Base-by-base conservation (phyloP, 2,888 invertebrate genomes). In the Melanotus villosus region DNA sequence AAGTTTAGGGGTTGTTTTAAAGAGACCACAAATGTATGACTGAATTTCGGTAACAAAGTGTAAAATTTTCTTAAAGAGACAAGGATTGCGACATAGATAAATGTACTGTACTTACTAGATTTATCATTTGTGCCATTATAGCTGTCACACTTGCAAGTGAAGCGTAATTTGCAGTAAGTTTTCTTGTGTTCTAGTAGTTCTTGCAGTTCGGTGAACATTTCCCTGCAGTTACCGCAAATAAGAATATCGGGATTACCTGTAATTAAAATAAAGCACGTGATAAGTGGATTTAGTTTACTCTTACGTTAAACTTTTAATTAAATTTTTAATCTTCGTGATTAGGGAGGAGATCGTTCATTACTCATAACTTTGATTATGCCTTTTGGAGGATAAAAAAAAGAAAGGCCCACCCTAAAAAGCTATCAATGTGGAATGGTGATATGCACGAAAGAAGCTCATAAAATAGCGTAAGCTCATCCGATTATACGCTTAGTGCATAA, bases 151-250 rank as follows among this genome's bases (percentile, higher is more conserved):
- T 90, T 90, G 85, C 91, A 91, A 74, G 90, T 90, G 84, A 91
- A 91, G 77, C 90, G 87, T 76, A 91, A 87, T 82, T 90, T 90
- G 85, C 92, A 92, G 83, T 90, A 90, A 67, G 88, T 88, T 79
- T 91, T 90, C 85, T 92, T 92, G 85, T 93, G 93, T 77, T 92
- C 91, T 74, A 91, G 87, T 72, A 92, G 86, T 77, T 91, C 91
- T 76, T 90, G 90, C 12, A 92, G 86, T 78, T 91, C 91, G 63
- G 90, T 89, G 83, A 92, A 92, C 85, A 91, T 89, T 82, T 91
- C 91, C 73, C 92, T 87, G 84, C 93, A 93, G 81, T 90, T 91
- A 56, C 93, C 93, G 82, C 93, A 93, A 76, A 93, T 92, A 77
- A 93, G 86, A 73, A 92, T 91, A 82, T 93, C 93, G 65, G 90